Conservation (phyloP, 64 coral and sea anemone species). For the Porites australiensis region DNA sequence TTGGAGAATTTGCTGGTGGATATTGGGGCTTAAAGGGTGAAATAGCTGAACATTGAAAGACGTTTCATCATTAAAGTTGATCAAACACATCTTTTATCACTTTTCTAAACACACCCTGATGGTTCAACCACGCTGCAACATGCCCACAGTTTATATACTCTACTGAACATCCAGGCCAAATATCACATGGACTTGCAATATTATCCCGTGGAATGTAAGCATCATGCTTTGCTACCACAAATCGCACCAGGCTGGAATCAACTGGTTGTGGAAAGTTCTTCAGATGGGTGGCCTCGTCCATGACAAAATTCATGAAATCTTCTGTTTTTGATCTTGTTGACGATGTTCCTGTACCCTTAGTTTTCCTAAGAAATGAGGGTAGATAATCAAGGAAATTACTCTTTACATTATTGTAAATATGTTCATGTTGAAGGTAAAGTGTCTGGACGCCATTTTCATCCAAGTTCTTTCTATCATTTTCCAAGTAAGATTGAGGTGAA, state of each 20-base stretch:
- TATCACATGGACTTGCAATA: conserved; percentile 46
- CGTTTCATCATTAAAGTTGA: conserved; percentile 45
- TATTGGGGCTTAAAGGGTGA: too few relatives aligned
- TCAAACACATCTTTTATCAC: conserved; percentile 72
- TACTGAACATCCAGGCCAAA: conserved; percentile 79
- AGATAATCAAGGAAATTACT: conserved; percentile 70
- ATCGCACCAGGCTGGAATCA: conserved; percentile 72
- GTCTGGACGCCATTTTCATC: conserved; percentile 48
- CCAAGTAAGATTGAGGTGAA: conserved; percentile 19
- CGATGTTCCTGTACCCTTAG: background rate
- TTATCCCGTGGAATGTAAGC: conserved; percentile 84
- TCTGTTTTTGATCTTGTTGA: conserved; percentile 59
- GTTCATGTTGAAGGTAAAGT: conserved; percentile 68
- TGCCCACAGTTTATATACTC: conserved; percentile 80
- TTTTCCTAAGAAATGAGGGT: conserved; percentile 51
- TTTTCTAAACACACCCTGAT: conserved; percentile 76
- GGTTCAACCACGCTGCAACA: conserved; percentile 58
- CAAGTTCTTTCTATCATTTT: conserved; percentile 5
- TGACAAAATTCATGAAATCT: conserved; percentile 90
- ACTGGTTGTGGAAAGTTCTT: conserved; percentile 79
- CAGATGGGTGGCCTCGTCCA: conserved; percentile 92
- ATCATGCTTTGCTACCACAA: conserved; percentile 83
- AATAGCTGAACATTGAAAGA: too few relatives aligned
- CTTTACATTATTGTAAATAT: conserved; percentile 68
- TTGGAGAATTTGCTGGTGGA: too few relatives aligned